These are phyloP conservation scores for Ophion costatus DNA, from an alignment of 2,888 invertebrate genomes.

Conservation along the genomic window DNA sequence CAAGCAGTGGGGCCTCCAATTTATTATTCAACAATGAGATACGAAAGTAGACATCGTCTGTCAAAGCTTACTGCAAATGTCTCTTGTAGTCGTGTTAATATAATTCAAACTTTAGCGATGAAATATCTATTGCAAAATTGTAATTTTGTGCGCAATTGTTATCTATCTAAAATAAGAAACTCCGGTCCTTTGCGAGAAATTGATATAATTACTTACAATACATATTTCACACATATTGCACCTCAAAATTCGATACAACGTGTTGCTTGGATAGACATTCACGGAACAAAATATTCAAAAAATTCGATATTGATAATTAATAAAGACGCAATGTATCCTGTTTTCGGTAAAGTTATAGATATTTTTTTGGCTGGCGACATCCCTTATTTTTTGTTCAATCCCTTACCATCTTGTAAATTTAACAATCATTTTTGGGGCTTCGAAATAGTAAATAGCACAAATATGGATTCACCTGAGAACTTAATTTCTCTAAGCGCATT, in stretches of 20 bases:
- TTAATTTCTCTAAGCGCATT: background rate
- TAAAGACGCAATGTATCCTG: background rate
- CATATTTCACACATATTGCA: slow-evolving; percentile 7
- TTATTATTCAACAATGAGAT: slow-evolving; percentile 35
- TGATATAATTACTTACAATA: slow-evolving; percentile 15
- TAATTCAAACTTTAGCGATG: slow-evolving; percentile 14
- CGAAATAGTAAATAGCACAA: background rate
- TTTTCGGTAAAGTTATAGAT: slow-evolving; percentile 12
- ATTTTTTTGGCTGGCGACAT: slow-evolving; percentile 2
- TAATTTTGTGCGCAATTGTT: slow-evolving; percentile 21
- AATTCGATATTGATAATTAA: background rate
- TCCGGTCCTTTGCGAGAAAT: slow-evolving; percentile 19
- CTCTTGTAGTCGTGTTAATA: slow-evolving; percentile 24
- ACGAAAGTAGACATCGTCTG: slow-evolving; percentile 19
- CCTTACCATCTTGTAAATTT: background rate
- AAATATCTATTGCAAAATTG: slow-evolving; percentile 19
- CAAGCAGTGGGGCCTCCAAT: slow-evolving; percentile 31
- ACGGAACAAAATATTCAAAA: slow-evolving; percentile 8
- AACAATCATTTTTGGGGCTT: background rate
- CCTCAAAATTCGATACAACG: slow-evolving; percentile 16
- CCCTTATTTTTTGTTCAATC: slow-evolving; percentile 9
- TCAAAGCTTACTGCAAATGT: slow-evolving; percentile 15
- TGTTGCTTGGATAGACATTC: slow-evolving; percentile 5
- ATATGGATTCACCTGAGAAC: background rate
- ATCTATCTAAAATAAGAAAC: slow-evolving; percentile 20